Evolutionary conservation across 1,140 invertebrate species (phyloP), one percentile per base, ranked within the genome.

Genomic region (Bacillus rossius): DNA sequence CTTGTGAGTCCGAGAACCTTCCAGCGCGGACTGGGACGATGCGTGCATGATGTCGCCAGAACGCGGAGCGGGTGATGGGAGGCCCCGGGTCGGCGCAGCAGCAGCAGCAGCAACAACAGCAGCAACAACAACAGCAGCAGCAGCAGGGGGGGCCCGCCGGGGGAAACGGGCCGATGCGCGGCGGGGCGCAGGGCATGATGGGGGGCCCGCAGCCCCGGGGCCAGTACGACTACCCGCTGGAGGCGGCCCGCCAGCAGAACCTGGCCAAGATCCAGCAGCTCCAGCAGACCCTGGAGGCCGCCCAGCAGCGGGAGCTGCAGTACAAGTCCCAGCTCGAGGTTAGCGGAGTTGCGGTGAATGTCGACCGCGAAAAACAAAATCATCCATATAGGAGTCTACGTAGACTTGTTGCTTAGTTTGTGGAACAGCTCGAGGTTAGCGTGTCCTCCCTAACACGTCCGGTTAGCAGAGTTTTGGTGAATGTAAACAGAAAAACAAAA

Each of bases 261-360:
- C 66, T 87, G 10, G 68, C 81, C 23, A 84, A 83, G 68, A 84
- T 84, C 38, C 81, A 84, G 61, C 79, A 87, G 53, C 66, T 89
- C 10, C 80, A 83, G 60, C 85, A 88, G 70, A 87, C 84, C 0
- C 69, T 89, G 42, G 85, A 87, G 69, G 85, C 84, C 0, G 86
- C 87, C 0, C 85, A 88, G 60, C 84, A 86, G 63, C 85, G 88
- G 70, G 86, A 88, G 66, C 81, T 84, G 13, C 85, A 88, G 62
- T 88, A 86, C 67, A 86, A 88, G 70, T 85, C 80, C 1, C 85
- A 88, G 69, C 75, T 87, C 71, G 86, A 87, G 71, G 74, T 78
- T 34, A n/a, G n/a, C n/a, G n/a, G n/a, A n/a, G n/a, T n/a, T n/a
- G n/a, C n/a, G n/a, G n/a, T n/a, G n/a, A n/a, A n/a, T n/a, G n/a